Base-by-base conservation (phyloP, 1,140 invertebrate genomes). In the Halyomorpha halys region DNA sequence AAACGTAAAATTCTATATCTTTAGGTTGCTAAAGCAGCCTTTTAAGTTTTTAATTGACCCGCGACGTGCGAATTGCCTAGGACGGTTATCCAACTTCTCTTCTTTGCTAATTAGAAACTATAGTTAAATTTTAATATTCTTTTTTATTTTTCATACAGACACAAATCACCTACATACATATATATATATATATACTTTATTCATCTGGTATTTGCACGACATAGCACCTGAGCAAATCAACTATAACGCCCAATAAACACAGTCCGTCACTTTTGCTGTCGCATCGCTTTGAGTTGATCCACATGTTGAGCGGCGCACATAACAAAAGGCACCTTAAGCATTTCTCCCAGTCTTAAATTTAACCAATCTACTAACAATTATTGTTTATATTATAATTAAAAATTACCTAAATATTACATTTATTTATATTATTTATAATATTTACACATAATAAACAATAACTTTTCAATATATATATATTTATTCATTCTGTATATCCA, bases 201-300 rank as follows among this genome's bases (percentile, higher is more conserved):
- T 21, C 23, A 21, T 45, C n/a, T 44, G 39, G 30, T 39, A 59
- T 65, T 65, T 65, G 63, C 63, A 65, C 63, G 54, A 53, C 63
- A 39, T 65, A 65, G 63, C 63, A 65, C 63, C 63, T 65, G 63
- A 60, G 63, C 63, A 65, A 65, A 65, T 65, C 63, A 60, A 60
- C 63, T 39, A 59, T 53, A 44, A 18, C 63, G 25, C 30, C 49
- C 23, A 23, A 30, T 56, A 18, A 39, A 39, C 34, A 45, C 39
- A 44, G 54, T 65, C 45, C 51, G 18, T 64, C 44, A 16, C 34
- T 62, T 47, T 34, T 27, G 30, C 54, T 27, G 30, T 27, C 23
- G 54, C 54, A 15, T 62, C 21, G 18, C 44, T n/a, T 34, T 16
- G 25, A 25, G 61, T 62, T 62, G 61, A 62, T 62, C 45, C 45